Percentiles rank a stretch among this genome's conserved stretches.
Conservation (phyloP, 2,113 vertebrate genomes). For the Ptilorrhoa leucosticta region DNA sequence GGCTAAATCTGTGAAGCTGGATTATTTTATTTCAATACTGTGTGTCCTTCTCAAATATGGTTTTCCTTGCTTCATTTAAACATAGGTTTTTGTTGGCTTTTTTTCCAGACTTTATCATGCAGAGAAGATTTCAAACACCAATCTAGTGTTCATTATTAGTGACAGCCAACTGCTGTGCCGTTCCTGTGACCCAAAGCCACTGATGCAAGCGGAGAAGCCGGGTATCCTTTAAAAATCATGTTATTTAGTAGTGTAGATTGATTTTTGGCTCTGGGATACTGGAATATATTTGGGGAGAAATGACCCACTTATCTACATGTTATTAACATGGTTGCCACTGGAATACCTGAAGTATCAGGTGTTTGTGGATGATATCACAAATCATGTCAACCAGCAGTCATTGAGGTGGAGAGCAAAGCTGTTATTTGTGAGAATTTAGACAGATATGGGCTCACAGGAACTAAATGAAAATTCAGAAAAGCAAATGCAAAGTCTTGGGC, state of each 20-base stretch:
- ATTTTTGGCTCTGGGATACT: not conserved
- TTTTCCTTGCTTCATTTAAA: not conserved
- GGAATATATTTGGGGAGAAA: not conserved
- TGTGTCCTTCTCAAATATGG: not conserved
- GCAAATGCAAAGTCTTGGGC: not conserved
- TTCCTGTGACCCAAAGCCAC: conserved; percentile 86
- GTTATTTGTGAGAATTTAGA: not conserved
- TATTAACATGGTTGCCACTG: not conserved
- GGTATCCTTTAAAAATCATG: conserved; percentile 85
- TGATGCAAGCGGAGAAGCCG: conserved; percentile 93
- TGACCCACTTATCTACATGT: not conserved
- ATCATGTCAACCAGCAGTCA: not conserved
- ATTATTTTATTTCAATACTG: not conserved
- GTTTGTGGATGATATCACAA: not conserved
- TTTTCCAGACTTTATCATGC: conserved; percentile 81
- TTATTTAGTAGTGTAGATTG: conserved; percentile 19
- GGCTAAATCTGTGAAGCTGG: not conserved
- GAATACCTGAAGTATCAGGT: not conserved
- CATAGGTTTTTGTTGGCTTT: not conserved
- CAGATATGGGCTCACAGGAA: not conserved
- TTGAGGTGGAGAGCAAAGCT: not conserved
- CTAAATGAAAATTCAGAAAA: not conserved
- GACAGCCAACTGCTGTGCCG: conserved; percentile 91
- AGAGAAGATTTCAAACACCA: conserved; percentile 94
- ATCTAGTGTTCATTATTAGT: conserved; percentile 93